These are phyloP conservation scores for Pseudomyrmex gracilis DNA, from an alignment of 1,140 invertebrate genomes.

Conservation along the genomic window DNA sequence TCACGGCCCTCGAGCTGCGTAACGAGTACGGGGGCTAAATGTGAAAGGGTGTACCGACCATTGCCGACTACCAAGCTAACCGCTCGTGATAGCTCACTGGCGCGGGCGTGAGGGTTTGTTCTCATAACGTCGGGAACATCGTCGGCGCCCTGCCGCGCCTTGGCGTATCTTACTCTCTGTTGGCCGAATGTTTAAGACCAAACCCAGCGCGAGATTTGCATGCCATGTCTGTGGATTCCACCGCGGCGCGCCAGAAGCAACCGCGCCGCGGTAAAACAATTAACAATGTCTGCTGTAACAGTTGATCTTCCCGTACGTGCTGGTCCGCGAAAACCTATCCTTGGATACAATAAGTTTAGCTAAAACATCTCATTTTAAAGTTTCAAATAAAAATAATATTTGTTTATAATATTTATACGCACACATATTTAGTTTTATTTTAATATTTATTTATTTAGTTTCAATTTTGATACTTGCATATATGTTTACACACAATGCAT, in stretches of 20 bases:
- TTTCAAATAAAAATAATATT: no score
- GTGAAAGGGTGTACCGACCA: slow-evolving; percentile 48
- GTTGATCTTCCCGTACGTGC: slow-evolving; percentile 3
- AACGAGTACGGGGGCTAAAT: slow-evolving; percentile 60
- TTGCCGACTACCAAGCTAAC: slow-evolving; percentile 28
- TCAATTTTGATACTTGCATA: no score
- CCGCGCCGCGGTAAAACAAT: slow-evolving; percentile 36
- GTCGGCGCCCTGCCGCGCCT: slow-evolving; percentile 12
- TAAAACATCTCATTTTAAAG: neutral
- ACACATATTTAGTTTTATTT: no score
- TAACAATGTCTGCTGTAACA: slow-evolving; percentile 22
- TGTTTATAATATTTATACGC: no score
- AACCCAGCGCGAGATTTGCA: slow-evolving; percentile 46
- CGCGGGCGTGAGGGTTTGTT: slow-evolving; percentile 33
- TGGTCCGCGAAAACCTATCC: neutral
- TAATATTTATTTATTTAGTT: no score
- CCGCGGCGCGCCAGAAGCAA: slow-evolving; percentile 17
- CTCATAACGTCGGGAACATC: slow-evolving; percentile 47
- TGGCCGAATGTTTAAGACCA: slow-evolving; percentile 39
- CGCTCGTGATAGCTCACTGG: slow-evolving; percentile 22
- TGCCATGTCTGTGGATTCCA: slow-evolving; percentile 35
- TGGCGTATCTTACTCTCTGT: slow-evolving; percentile 46
- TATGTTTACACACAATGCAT: no score
- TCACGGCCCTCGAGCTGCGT: slow-evolving; percentile 36
- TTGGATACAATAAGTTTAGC: neutral